Base-by-base conservation (phyloP, 1,140 invertebrate genomes). In the Platyscapa corneri region DNA sequence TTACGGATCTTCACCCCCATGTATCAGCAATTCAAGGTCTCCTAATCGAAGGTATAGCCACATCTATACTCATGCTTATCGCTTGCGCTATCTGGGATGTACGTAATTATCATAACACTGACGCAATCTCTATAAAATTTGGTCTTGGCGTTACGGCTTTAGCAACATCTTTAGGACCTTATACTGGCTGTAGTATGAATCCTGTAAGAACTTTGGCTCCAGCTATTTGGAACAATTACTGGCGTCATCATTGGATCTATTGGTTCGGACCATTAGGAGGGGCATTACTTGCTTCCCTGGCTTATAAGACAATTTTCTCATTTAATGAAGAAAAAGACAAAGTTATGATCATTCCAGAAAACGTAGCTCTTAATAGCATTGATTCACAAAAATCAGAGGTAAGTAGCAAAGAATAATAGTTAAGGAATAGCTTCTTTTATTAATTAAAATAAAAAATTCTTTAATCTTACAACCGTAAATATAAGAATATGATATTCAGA, bases 131-230 rank as follows among this genome's bases (percentile, higher is more conserved):
- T 0, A 88, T 95, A 23, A 95, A 93, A 86, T 95, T 95, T 89
- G 95, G 94, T 34, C 86, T 95, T 0, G 90, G 93, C 3, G 92
- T 95, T 7, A 90, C 92, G 6, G 94, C 91, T 7, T 84, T 95
- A 32, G 94, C 94, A 0, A 91, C 92, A 0, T 90, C 92, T 0
- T 91, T 93, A 16, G 95, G 93, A 1, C 94, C 93, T 23, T 96
- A 95, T 87, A 97, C 96, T 10, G 96, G 96, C 1, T 95, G 95
- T 72, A 96, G 96, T 89, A 96, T 98, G 96, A 98, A 98, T 90
- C 97, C 97, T 0, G 97, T 95, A 1, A 95, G 97, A 87, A 96
- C 96, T 56, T 95, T 98, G 60, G 97, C 94, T 0, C 97, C 97
- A 0, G 97, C 96, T 0, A 87, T 97, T 1, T 96, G 97, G 91